Percentiles rank a stretch among this genome's conserved stretches.
phyloP scores from a whole-genome alignment of 2,888 invertebrate genomes.

The Drosophila algonquin region DNA sequence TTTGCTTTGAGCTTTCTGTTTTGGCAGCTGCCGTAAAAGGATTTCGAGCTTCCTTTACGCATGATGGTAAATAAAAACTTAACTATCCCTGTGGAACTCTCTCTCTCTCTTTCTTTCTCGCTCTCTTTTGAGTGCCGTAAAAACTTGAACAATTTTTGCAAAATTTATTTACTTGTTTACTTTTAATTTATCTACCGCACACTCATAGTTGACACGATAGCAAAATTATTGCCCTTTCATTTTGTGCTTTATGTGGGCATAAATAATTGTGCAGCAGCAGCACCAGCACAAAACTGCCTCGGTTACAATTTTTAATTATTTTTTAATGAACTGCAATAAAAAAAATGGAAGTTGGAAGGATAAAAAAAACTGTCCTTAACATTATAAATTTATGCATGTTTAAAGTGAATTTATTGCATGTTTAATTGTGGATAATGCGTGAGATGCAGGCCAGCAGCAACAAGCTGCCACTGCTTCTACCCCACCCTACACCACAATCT shows the following conservation, averaged over 20 bases:
- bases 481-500: not conserved
- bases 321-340: slow-evolving; percentile 73
- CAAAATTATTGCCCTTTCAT: slow-evolving; percentile 77
- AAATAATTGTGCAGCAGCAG: slow-evolving; percentile 74
- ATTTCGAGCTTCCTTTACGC: slow-evolving; percentile 27
- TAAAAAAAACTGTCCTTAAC: slow-evolving; percentile 20
- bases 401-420: slow-evolving; percentile 68
- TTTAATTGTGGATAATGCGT: slow-evolving; percentile 61
- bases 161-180: slow-evolving; percentile 64
- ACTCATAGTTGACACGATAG: slow-evolving; percentile 72
- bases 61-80: not conserved
- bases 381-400: slow-evolving; percentile 62
- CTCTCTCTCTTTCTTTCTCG: not conserved
- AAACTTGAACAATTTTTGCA: slow-evolving; percentile 44
- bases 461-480: not conserved
- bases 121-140: too few relatives aligned
- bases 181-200: slow-evolving; percentile 73
- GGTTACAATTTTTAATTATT: slow-evolving; percentile 76
- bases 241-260: slow-evolving; percentile 71
- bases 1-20: slow-evolving; percentile 38
- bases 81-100: slow-evolving; percentile 4
- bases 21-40: slow-evolving; percentile 24
- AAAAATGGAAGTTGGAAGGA: not conserved
- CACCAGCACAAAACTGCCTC: slow-evolving; percentile 63
- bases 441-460: slow-evolving; percentile 23